Conservation (phyloP, 1,140 invertebrate species). For the Potamilus streckersoni region DNA sequence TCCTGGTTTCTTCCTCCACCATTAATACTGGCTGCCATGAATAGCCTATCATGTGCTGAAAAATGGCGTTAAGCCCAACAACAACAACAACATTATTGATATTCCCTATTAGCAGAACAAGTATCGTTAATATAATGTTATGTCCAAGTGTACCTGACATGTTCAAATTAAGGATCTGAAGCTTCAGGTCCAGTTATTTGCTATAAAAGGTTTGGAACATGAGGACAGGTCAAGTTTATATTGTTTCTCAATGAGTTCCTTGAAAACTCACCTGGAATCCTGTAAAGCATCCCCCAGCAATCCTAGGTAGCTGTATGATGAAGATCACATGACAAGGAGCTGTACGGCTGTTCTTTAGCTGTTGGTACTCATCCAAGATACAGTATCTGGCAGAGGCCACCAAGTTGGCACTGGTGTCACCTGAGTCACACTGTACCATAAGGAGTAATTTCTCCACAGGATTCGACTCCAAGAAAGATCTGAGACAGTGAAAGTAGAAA, state of each 20-base stretch:
- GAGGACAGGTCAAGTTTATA: not conserved
- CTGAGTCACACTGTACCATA: conserved; percentile 56
- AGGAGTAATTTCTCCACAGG: not conserved
- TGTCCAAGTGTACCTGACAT: no score
- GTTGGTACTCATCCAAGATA: conserved; percentile 27
- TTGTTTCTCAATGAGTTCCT: not conserved
- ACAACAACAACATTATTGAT: no score
- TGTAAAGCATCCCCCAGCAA: conserved; percentile 46
- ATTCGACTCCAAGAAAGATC: not conserved
- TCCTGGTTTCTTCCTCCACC: no score
- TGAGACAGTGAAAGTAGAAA: no score
- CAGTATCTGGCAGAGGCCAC: conserved; percentile 52
- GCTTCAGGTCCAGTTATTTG: no score
- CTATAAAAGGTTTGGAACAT: no score
- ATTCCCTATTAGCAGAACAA: no score
- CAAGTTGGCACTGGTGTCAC: conserved; percentile 41
- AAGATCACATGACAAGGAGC: conserved; percentile 41
- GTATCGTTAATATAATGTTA: no score
- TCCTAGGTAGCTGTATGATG: conserved; percentile 52
- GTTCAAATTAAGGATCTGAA: no score
- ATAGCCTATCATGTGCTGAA: no score
- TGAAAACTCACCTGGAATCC: conserved; percentile 50
- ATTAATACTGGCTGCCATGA: no score
- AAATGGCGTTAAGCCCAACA: no score
- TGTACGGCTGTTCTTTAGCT: conserved; percentile 30